Evolutionary conservation across 2,888 invertebrate species (phyloP), one percentile per base, ranked within the genome.

Genomic region (Stenoptilia bipunctidactyla): DNA sequence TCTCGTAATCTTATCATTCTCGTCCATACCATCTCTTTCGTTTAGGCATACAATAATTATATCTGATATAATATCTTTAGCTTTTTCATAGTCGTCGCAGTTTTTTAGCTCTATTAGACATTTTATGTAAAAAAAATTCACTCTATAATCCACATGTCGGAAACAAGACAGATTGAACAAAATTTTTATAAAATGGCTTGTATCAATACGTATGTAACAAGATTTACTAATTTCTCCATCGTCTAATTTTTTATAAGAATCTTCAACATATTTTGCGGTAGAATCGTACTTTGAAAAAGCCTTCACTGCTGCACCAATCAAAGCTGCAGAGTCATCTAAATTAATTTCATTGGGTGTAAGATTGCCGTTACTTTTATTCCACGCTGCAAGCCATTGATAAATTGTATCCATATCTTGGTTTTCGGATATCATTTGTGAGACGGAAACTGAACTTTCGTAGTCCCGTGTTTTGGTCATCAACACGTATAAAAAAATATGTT

Each of bases 221-320:
- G 36, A 6, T 14, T 36, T 15, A 25, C 33, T 15, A 35, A 36
- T 13, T 1, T 33, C 30, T 8, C 34, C 27, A 5, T 30, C 20
- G 15, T 41, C 37, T 15, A 44, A 40, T 41, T 25, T 38, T 10
- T 2, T 39, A 13, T 40, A 44, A 34, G 42, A 46, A 9, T 40
- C 15, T 13, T 39, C 15, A 12, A 46, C 14, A 37, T 46, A 46
- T 20, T 46, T 35, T 36, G 27, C 38, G 13, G 46, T 46, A 0
- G 44, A 34, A 30, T 44, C 27, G 27, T 9, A 36, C 2, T 36
- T 15, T 5, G 44, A 40, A 36, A 44, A 46, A 13, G 37, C 40
- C 37, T 20, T 42, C n/a, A 46, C 46, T 14, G 37, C 2, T 13
- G 46, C 44, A 13, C 46, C 44, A 15, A 42, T 46, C 15, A 46